Evolutionary conservation across 2,888 invertebrate species (phyloP), one percentile per base, ranked within the genome.

Genomic region (Creontiades dilutus): DNA sequence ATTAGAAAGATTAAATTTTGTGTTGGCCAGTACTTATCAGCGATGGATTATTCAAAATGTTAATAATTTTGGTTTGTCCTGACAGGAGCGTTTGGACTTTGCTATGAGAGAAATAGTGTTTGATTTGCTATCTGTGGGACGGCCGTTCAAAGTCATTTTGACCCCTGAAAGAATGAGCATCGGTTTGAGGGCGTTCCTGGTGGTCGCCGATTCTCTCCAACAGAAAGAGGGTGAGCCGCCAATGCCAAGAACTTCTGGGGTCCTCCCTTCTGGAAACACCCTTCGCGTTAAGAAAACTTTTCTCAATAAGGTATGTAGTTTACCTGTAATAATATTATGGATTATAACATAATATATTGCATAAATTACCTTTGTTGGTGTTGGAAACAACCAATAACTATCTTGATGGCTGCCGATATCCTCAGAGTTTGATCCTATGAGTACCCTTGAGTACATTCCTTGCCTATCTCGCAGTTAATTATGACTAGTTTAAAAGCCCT

Each of bases 21-120:
- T 37, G 3, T 37, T 37, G 37, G 37, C 37, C 37, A 37, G 2
- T 37, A 37, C 7, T 37, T 37, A 37, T n/a, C n/a, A n/a, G n/a
- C n/a, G n/a, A n/a, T n/a, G n/a, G n/a, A n/a, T n/a, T 37, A 37
- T 37, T 37, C 37, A 37, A 37, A 37, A 37, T 37, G 9, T 23
- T 27, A 4, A 23, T 47, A 5, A 47, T 2, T 37, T 37, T 37
- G 2, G 37, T 37, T 37, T 37, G 37, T 13, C 46, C 0, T 75
- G 92, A 14, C 92, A 94, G 94, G 99, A 99, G 93, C 95, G 99
- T 90, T 94, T 99, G 76, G 99, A 99, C 93, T 99, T 99, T 94
- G 99, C 99, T 0, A 99, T 99, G 99, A 95, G 98, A 90, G 99
- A 99, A 93, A 99, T 99, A 89, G 99, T 99, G 0, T 99, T 99